Conservation (phyloP, 2,113 vertebrate species). For the Origma solitaria region DNA sequence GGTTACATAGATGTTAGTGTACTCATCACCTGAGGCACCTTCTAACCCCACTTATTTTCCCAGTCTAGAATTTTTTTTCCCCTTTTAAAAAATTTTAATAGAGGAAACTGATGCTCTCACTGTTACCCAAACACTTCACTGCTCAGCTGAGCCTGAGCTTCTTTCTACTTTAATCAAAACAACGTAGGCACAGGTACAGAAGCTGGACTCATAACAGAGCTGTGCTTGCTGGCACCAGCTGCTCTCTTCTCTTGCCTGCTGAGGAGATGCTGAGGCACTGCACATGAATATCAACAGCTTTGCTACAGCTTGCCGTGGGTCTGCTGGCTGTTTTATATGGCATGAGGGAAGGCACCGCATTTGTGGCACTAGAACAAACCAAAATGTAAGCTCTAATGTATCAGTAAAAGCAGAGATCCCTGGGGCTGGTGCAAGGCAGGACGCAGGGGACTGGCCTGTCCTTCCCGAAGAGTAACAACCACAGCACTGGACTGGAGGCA, state of each 20-base stretch:
- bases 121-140: not conserved
- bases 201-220: not conserved
- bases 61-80: not conserved
- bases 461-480: not conserved
- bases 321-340: rapidly evolving
- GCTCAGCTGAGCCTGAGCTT: not conserved
- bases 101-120: not conserved
- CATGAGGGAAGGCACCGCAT: not conserved
- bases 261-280: not conserved
- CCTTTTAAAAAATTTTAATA: not conserved
- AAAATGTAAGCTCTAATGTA: not conserved
- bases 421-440: not conserved
- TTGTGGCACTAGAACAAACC: not conserved
- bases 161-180: not conserved
- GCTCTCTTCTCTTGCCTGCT: not conserved
- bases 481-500: not conserved
- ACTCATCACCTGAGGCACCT: not conserved
- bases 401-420: not conserved
- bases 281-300: not conserved
- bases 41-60: not conserved
- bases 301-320: not conserved
- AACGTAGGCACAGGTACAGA: not conserved
- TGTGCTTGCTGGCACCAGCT: not conserved
- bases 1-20: not conserved
- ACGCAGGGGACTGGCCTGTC: not conserved